phyloP scores from a whole-genome alignment of 92 coral and sea anemone genomes.

The Palythoa grandiflora region DNA sequence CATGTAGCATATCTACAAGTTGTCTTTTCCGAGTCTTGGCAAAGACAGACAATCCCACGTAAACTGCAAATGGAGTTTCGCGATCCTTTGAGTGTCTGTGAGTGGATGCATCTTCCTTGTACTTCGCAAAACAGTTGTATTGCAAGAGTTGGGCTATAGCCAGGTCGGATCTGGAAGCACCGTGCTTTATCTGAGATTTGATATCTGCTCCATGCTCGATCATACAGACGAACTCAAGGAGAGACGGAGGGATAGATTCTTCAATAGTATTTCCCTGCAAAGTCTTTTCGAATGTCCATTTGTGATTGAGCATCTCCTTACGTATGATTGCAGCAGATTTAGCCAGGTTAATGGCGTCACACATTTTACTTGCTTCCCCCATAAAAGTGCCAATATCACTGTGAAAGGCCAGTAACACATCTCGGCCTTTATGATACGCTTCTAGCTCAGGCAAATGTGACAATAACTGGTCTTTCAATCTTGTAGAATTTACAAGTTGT shows the following conservation, averaged over 20 bases:
- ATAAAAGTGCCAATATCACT: constrained; percentile 54
- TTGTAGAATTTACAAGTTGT: constrained; percentile 43
- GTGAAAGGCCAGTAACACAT: constrained; percentile 55
- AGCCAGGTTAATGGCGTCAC: constrained; percentile 47
- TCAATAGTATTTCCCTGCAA: background rate
- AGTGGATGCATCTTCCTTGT: constrained; percentile 35
- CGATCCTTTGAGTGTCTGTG: constrained; percentile 63
- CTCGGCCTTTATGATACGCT: constrained; percentile 58
- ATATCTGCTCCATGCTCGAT: constrained; percentile 68
- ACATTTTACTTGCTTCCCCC: constrained; percentile 37
- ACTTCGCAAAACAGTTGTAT: constrained; percentile 51
- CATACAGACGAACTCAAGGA: constrained; percentile 61
- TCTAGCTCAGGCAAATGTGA: constrained; percentile 58
- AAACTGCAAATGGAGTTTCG: constrained; percentile 65
- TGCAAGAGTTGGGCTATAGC: constrained; percentile 64
- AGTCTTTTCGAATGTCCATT: background rate
- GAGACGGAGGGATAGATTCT: constrained; percentile 58
- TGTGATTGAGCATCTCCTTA: background rate
- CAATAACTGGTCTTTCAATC: constrained; percentile 66
- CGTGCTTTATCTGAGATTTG: constrained; percentile 50
- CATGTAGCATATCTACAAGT: too few species aligned
- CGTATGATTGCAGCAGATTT: background rate
- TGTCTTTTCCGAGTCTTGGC: background rate
- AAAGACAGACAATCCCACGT: constrained; percentile 33
- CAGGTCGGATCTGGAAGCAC: constrained; percentile 46